Base-by-base conservation (phyloP, 2,888 invertebrate genomes). In the Galeopsomyia nigrocyanea region DNA sequence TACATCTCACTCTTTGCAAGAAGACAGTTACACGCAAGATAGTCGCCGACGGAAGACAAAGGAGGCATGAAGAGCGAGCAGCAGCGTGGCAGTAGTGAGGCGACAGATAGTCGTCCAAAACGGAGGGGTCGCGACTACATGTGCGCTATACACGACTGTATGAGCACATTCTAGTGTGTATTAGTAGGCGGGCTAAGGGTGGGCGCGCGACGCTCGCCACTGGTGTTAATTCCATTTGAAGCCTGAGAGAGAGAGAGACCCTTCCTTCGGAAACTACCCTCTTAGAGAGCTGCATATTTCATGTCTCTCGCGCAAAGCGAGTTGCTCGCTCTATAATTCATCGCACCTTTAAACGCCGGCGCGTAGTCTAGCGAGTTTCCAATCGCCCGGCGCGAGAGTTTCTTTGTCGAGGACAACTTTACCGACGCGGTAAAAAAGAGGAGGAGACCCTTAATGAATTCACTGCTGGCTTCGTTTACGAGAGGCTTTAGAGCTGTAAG, bases 271-370 rank as follows among this genome's bases (percentile, higher is more conserved):
- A 79, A 85, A 84, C 82, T 83, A 83, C 82, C 82, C 81, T 80
- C 84, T 81, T 83, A 85, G 82, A 82, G 79, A 80, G 77, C 78
- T 86, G 82, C 82, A 85, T 86, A 85, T 84, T 86, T 85, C 80
- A 85, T 83, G 81, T 75, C 67, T 68, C 79, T 62, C 72, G 69
- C 71, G 74, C 78, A 80, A 67, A 57, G 67, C 51, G 80, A 81
- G 79, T 81, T 75, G 77, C 69, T 76, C 77, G 77, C 80, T 84
- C 79, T 80, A 83, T 84, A 82, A 83, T 84, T 83, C 78, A 74
- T 74, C 55, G 62, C 26, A 55, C 56, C 64, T 68, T 39, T 39
- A 61, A 31, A 60, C 17, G 19, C 63, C 2, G 10, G 22, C 31
- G 39, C 39, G 39, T 7, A 7, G 31, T 39, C 39, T 39, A 19